These are phyloP conservation scores for Poeciliopsis turrubarensis DNA, from an alignment of 2,113 vertebrate species.

Conservation along the genomic window DNA sequence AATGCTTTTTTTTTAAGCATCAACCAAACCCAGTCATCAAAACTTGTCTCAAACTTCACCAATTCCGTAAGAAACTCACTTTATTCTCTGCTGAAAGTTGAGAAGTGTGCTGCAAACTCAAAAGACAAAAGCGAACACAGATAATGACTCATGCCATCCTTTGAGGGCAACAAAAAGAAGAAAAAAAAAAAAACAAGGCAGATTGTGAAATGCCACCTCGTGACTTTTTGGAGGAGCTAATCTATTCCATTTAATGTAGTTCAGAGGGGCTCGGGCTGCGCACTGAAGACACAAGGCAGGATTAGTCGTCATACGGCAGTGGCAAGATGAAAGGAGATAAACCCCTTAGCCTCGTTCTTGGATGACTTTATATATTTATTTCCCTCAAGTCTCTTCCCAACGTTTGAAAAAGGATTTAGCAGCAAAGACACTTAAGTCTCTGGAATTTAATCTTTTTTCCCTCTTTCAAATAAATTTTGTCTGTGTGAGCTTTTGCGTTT, in stretches of 20 bases:
- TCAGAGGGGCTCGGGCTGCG: conserved; percentile 59
- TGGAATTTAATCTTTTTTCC: conserved; percentile 74
- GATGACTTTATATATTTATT: conserved; percentile 80
- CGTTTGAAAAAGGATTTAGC: conserved; percentile 77
- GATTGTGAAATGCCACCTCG: conserved; percentile 72
- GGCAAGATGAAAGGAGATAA: conserved; percentile 78
- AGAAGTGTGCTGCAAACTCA: conserved; percentile 42
- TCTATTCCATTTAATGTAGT: conserved; percentile 77
- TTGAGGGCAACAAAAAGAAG: conserved; percentile 9
- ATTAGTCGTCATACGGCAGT: conserved; percentile 71
- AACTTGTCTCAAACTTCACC: conserved; percentile 32
- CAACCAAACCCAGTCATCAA: neutral
- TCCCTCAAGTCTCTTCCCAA: conserved; percentile 68
- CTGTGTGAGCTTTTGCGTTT: conserved; percentile 44
- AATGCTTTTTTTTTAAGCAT: neutral
- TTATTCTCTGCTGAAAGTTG: conserved; percentile 32
- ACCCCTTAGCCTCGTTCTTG: conserved; percentile 72
- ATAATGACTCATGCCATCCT: conserved; percentile 50
- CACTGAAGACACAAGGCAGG: conserved; percentile 73
- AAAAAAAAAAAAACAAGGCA: conserved; percentile 29
- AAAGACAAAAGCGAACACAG: conserved; percentile 49
- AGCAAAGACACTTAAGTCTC: conserved; percentile 71
- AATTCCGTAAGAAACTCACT: conserved; percentile 4
- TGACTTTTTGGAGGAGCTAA: conserved; percentile 75
- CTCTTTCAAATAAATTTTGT: conserved; percentile 68